Evolutionary conservation across 2,797 vertebrate species (phyloP).

Genomic region (Xenopus petersii): DNA sequence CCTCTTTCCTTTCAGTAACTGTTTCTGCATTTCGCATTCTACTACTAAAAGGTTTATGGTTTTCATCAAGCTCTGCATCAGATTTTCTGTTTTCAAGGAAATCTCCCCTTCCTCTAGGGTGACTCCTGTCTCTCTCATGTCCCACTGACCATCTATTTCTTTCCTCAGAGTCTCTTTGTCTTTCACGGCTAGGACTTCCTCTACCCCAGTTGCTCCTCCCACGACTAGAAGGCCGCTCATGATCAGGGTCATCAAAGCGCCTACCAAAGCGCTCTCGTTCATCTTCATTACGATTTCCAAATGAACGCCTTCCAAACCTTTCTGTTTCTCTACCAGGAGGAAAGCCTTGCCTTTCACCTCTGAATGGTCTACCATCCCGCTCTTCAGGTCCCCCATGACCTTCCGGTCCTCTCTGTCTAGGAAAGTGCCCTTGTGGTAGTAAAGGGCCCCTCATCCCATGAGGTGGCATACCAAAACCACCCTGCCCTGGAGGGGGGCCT

Average conservation of each 20-base stretch:
- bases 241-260: constrained; percentile 70
- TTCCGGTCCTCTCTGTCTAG: constrained; percentile 75
- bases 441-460: constrained; percentile 85
- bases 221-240: constrained; percentile 63
- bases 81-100: constrained; percentile 68
- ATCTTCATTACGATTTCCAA: constrained; percentile 69
- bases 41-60: constrained; percentile 62
- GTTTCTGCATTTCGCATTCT: constrained; percentile 66
- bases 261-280: constrained; percentile 70
- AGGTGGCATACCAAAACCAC: constrained; percentile 83
- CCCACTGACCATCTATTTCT: constrained; percentile 72
- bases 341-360: constrained; percentile 82
- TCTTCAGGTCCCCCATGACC: constrained; percentile 76
- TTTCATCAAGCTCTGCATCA: constrained; percentile 66
- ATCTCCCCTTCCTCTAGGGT: constrained; percentile 90
- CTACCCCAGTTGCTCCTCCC: constrained; percentile 75
- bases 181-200: constrained; percentile 73
- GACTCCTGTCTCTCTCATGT: constrained; percentile 82
- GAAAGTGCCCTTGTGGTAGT: constrained; percentile 75
- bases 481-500: constrained; percentile 81
- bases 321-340: constrained; percentile 81
- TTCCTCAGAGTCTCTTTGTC: constrained; percentile 74
- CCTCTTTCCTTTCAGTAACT: constrained; percentile 67
- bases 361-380: constrained; percentile 75
- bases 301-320: constrained; percentile 77